Evolutionary conservation across 2,113 vertebrate genomes (phyloP).

Genomic region (Herpailurus yagouaroundi): DNA sequence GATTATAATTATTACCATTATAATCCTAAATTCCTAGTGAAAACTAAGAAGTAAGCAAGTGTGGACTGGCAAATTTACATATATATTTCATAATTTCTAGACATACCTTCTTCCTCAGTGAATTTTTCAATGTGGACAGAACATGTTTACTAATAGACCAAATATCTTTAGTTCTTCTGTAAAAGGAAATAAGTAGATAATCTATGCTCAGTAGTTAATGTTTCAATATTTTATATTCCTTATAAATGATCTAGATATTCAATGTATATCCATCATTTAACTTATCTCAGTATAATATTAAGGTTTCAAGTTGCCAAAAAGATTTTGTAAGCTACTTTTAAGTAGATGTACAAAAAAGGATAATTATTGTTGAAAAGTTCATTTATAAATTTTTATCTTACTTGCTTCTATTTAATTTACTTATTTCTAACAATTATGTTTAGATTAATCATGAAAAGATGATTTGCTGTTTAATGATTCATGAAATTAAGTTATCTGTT

Average conservation of each 20-base stretch:
- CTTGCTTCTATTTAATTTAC: neutral
- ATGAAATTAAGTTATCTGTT: neutral
- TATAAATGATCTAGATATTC: neutral
- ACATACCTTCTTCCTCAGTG: neutral
- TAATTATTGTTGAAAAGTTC: neutral
- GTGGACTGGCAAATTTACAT: neutral
- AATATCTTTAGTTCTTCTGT: neutral
- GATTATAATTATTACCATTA: neutral
- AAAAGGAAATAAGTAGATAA: neutral
- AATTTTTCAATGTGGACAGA: neutral
- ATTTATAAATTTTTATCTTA: neutral
- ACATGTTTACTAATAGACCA: neutral
- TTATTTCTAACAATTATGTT: neutral
- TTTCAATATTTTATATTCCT: neutral
- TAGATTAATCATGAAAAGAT: neutral
- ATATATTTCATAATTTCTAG: neutral
- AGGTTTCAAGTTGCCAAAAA: neutral
- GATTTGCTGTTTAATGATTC: neutral
- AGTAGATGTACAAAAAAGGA: neutral
- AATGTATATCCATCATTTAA: neutral
- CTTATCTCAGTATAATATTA: neutral
- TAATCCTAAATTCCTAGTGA: neutral
- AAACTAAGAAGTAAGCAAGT: neutral
- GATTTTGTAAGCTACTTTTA: neutral
- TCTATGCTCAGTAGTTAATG: neutral